Base-by-base conservation (phyloP, 2,797 vertebrate species). In the Catharus ustulatus region DNA sequence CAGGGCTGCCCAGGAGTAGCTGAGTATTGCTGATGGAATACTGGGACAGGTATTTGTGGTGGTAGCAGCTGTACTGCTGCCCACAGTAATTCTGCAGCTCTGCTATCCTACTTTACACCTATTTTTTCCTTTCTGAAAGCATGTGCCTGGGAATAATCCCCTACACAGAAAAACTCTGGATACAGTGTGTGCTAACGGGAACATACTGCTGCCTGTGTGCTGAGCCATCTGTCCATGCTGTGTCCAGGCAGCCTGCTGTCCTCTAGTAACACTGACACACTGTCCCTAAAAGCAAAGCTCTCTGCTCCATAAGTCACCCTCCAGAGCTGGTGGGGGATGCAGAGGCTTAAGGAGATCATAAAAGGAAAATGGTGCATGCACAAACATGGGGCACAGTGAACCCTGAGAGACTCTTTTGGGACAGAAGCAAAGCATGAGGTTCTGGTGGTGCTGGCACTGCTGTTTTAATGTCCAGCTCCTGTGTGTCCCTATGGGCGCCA, bases 371-470 rank as follows among this genome's bases (percentile, higher is more conserved):
- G 15, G 5, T 72, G 30, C 49, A 23, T 8, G 11, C 10, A 17
- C 17, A 38, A 66, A 43, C 16, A 3, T 0, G 0, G 29, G 26
- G 45, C 38, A 23, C 16, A 13, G 49, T 13, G 36, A 26, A 34
- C 16, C 24, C 42, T 38, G 40, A 48, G 43, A n/a, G 10, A 11
- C 9, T 45, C 52, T 52, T 0, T 2, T 2, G 16, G 38, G 43
- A 23, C 24, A 58, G 59, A 84, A 84, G 34, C 5, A 63, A 55
- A 54, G 19, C 15, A 15, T 34, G 43, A 58, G 3, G 15, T 68
- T 22, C 24, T 61, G 45, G 12, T 54, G 19, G 6, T 0, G 1
- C 13, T 84, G 52, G 13, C 34, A 8, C 22, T 87, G 48, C 23
- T 86, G 23, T 11, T 72, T 67, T 61, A 34, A 21, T 26, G 27